A percentile compares a stretch with the other conserved stretches of the same genome.
These are phyloP conservation scores for Enhydra lutris DNA, from an alignment of 2,113 vertebrate species.

Conservation along the genomic window DNA sequence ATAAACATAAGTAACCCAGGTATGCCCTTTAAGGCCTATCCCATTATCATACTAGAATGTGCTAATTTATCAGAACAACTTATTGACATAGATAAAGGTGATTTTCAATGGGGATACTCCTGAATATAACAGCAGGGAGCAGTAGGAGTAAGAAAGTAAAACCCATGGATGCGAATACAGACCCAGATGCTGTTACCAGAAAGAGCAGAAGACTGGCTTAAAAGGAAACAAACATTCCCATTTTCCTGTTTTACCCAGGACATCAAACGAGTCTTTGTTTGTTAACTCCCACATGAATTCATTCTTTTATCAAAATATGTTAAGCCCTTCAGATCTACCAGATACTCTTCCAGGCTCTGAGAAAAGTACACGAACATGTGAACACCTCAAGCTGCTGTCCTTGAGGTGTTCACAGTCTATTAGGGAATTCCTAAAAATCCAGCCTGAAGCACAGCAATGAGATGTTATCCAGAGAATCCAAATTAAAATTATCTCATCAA, in stretches of 20 bases:
- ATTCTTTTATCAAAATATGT: background rate
- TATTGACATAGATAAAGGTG: background rate
- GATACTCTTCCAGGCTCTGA: background rate
- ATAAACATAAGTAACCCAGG: background rate
- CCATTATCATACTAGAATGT: background rate
- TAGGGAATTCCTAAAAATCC: background rate
- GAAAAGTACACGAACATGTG: background rate
- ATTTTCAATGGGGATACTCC: background rate
- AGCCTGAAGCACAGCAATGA: background rate
- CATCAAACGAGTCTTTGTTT: background rate
- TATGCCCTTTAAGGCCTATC: background rate
- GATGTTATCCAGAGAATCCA: background rate
- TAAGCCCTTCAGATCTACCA: background rate
- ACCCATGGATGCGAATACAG: background rate
- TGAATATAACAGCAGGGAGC: background rate
- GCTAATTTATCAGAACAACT: background rate
- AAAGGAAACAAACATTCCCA: background rate
- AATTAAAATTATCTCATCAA: background rate
- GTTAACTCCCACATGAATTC: background rate
- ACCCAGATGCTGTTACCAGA: background rate
- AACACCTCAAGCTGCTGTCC: background rate
- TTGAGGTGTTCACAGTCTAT: fast-evolving
- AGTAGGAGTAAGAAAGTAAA: background rate
- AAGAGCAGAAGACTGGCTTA: background rate
- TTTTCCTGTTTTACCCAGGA: background rate